A percentile compares a stretch with the other conserved stretches of the same genome.
Conservation (phyloP, 1,140 invertebrate species). For the Aradophagus sp. region DNA sequence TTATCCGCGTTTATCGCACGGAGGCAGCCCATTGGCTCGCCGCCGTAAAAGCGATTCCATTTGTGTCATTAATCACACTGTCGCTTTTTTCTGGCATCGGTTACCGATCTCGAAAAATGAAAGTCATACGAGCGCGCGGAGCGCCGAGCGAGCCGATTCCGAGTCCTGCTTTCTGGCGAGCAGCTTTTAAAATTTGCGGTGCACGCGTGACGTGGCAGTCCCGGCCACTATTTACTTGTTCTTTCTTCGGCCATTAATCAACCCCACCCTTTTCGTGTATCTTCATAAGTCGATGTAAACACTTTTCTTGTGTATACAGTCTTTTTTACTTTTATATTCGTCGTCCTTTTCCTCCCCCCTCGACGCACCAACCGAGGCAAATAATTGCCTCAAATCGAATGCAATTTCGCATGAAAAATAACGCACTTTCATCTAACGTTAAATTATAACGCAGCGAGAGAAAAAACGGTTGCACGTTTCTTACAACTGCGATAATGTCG, state of each 20-base stretch:
- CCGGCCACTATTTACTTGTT: slow-evolving; percentile 57
- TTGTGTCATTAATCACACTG: slow-evolving; percentile 50
- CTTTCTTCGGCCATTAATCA: slow-evolving; percentile 55
- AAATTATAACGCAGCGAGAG: too few relatives aligned
- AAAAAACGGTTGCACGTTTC: too few relatives aligned
- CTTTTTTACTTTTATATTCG: neutral
- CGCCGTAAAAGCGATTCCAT: slow-evolving; percentile 36
- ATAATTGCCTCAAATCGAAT: slow-evolving; percentile 39
- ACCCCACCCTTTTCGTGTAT: slow-evolving; percentile 59
- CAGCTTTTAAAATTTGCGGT: slow-evolving; percentile 51
- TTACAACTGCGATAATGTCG: too few relatives aligned
- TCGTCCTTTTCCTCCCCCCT: too few relatives aligned
- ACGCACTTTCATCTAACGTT: too few relatives aligned
- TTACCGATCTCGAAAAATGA: slow-evolving; percentile 56
- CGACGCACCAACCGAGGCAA: slow-evolving; percentile 1
- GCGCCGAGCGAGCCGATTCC: too few relatives aligned
- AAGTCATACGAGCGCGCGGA: slow-evolving; percentile 58
- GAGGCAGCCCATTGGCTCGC: slow-evolving; percentile 37
- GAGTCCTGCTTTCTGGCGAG: slow-evolving; percentile 44
- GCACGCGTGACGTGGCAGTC: slow-evolving; percentile 53
- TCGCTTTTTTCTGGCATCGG: slow-evolving; percentile 50
- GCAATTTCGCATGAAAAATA: slow-evolving; percentile 32
- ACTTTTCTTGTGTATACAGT: slow-evolving; percentile 38
- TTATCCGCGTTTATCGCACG: slow-evolving; percentile 43
- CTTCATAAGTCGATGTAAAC: slow-evolving; percentile 50